Evolutionary conservation across 2,797 vertebrate genomes (phyloP).

Genomic region (Phoxinus dragarum): DNA sequence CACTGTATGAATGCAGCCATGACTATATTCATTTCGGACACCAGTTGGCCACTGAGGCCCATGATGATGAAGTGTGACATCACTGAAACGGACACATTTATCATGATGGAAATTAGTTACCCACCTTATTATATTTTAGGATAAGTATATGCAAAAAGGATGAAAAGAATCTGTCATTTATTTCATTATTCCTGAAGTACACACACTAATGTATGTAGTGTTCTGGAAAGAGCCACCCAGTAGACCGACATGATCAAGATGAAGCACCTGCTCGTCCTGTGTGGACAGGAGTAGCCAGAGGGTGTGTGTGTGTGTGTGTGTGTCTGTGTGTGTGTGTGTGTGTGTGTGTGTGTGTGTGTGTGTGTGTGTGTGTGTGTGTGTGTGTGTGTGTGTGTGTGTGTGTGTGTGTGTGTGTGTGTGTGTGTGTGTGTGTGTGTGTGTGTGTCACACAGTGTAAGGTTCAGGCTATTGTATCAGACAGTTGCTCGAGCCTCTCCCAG

Average conservation of each 20-base stretch:
- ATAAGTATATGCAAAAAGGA: neutral
- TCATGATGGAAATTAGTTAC: neutral
- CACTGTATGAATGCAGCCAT: neutral
- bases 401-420: conserved; percentile 40
- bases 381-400: conserved; percentile 34
- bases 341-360: conserved; percentile 36
- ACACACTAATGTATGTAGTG: conserved; percentile 36
- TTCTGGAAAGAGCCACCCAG: conserved; percentile 24
- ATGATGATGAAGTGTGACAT: neutral
- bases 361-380: conserved; percentile 50
- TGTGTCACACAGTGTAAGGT: conserved; percentile 40
- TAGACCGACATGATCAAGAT: conserved; percentile 11
- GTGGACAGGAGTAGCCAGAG: conserved; percentile 57
- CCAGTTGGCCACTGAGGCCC: neutral
- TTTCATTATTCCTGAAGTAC: neutral
- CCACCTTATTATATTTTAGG: neutral
- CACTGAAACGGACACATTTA: neutral
- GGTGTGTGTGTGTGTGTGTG: conserved; percentile 28
- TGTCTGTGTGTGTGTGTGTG: conserved; percentile 46
- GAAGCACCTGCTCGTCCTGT: conserved; percentile 38
- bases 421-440: conserved; percentile 28
- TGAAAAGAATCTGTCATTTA: neutral
- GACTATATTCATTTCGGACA: neutral
- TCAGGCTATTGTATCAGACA: conserved; percentile 19
- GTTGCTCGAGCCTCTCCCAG: neutral